Evolutionary conservation across 2,113 vertebrate species (phyloP), one percentile per base, ranked within the genome.

Genomic region (Pithys albifrons): DNA sequence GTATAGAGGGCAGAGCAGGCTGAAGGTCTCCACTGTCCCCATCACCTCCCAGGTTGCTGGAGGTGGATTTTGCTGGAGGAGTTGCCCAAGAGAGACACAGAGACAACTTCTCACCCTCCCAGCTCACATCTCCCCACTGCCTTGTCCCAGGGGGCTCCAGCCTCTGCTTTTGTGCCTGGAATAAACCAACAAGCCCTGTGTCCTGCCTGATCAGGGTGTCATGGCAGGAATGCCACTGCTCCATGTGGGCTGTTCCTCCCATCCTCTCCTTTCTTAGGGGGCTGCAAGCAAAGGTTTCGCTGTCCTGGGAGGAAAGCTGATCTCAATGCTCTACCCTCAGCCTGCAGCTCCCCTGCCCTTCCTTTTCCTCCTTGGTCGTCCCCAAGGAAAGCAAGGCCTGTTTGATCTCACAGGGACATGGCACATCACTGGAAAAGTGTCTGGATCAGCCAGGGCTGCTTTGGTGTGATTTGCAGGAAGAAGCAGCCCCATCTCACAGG

Each of bases 401-500:
- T 0, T 16, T 46, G 11, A 7, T n/a, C 35, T 33, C 46, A 29
- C 33, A 7, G 2, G 41, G 41, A 79, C 3, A 1, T 1, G 24
- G 9, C 6, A 43, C 4, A 1, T 29, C 31, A 5, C 39, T 2
- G 1, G 35, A 12, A 51, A 23, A 54, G 31, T 7, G 10, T 19
- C n/a, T 29, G 67, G 39, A 7, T 31, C 31, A 49, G 24, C 54
- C 7, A 6, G 22, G 18, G 19, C 3, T n/a, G 52, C 20, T 28
- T 73, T 49, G 10, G 1, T 3, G 6, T 2, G 51, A 9, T 29
- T 12, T 4, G 18, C 27, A 59, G 23, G 58, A 57, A 76, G 24
- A 27, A 39, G 2, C 43, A 51, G 19, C 7, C 39, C 52, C 0
- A 0, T 43, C 17, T 54, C 43, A 35, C 31, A 5, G 0, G 0